These are phyloP conservation scores for Oryctolagus cuniculus DNA, from an alignment of 2,113 vertebrate species.

Conservation along the genomic window mOryCun1.1 NC_091435.1:69660001-69660500, in stretches of 20 bases:
- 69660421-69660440: background rate
- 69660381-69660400: background rate
- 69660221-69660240: background rate
- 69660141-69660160: background rate
- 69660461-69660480: background rate
- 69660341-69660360: constrained; percentile 55
- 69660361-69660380: background rate
- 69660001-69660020: constrained; percentile 17
- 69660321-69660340: constrained; percentile 56
- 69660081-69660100: constrained; percentile 18
- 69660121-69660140: background rate
- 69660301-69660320: constrained; percentile 4
- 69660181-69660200: constrained; percentile 14
- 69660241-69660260: background rate
- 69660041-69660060: constrained; percentile 34
- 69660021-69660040: background rate
- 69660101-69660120: background rate
- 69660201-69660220: background rate
- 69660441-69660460: constrained; percentile 39
- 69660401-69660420: background rate
- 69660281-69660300: constrained; percentile 5
- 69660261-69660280: background rate
- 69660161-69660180: background rate
- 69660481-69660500: constrained; percentile 32
- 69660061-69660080: background rate